A percentile compares a stretch with the other conserved stretches of the same genome.
Conservation (phyloP, 2,113 vertebrate species). For the Astatoreochromis straeleni region DNA sequence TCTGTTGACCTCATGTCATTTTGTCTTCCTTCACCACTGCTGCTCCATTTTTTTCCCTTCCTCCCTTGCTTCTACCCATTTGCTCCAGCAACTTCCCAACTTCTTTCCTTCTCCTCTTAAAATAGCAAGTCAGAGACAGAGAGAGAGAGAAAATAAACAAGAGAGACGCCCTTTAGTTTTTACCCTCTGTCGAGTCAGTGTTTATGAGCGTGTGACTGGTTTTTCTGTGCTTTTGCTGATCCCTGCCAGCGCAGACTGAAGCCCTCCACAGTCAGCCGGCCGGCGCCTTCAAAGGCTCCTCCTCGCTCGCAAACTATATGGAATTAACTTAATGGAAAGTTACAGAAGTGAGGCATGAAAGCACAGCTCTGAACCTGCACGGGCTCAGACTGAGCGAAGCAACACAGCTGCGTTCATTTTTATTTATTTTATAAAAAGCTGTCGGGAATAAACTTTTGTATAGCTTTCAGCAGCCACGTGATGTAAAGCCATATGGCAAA, state of each 20-base stretch:
- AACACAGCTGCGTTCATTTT: background rate
- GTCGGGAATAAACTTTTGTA: background rate
- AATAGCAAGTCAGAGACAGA: conserved; percentile 41
- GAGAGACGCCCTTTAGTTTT: conserved; percentile 45
- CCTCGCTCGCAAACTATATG: conserved; percentile 15
- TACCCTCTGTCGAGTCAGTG: conserved; percentile 5
- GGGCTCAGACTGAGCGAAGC: background rate
- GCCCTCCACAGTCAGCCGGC: background rate
- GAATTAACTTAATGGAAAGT: conserved; percentile 46
- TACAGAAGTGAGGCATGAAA: background rate
- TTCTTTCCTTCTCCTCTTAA: conserved; percentile 60
- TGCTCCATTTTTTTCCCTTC: background rate
- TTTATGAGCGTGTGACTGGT: conserved; percentile 20
- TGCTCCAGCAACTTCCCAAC: conserved; percentile 39
- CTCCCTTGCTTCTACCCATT: background rate
- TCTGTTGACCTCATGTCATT: conserved; percentile 70
- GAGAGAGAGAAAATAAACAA: conserved; percentile 48
- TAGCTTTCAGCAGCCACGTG: background rate
- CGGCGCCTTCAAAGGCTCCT: conserved; percentile 39
- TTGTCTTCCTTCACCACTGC: conserved; percentile 48
- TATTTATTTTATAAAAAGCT: background rate
- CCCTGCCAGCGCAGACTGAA: conserved; percentile 17
- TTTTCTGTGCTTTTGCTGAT: conserved; percentile 33
- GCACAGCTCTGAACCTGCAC: background rate
- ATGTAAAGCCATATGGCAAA: background rate